Conservation (phyloP, 2,113 vertebrate species). For the Calypte anna region DNA sequence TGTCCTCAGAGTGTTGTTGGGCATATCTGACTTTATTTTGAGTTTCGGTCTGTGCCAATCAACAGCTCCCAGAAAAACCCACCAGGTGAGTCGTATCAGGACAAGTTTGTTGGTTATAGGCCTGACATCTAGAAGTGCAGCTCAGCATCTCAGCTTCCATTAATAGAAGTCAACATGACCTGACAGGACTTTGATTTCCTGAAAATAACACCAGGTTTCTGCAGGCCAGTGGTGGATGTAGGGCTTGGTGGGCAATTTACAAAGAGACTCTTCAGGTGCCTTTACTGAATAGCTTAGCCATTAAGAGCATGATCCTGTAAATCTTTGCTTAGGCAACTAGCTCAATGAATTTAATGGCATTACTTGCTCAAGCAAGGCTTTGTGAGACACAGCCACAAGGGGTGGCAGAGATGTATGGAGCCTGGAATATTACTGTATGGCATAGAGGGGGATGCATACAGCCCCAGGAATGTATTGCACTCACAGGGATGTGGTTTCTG, state of each 20-base stretch:
- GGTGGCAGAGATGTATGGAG: background rate
- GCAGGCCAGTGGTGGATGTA: background rate
- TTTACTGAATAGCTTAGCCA: constrained; percentile 41
- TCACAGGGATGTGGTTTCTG: background rate
- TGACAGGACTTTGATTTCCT: constrained; percentile 34
- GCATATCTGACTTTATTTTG: background rate
- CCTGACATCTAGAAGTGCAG: background rate
- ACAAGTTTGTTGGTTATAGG: background rate
- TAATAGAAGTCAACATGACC: constrained; percentile 53
- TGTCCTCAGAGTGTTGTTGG: background rate
- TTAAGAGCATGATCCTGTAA: constrained; percentile 61
- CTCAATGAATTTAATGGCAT: constrained; percentile 57
- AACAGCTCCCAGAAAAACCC: constrained; percentile 5
- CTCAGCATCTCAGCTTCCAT: constrained; percentile 10
- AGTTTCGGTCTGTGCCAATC: background rate
- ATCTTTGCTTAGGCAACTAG: constrained; percentile 48
- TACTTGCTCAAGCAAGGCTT: background rate
- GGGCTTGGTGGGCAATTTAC: constrained; percentile 5
- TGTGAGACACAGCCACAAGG: background rate
- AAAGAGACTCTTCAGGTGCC: constrained; percentile 6
- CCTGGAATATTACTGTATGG: background rate
- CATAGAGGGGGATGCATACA: background rate
- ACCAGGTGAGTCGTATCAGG: background rate
- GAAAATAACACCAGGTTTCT: constrained; percentile 35
- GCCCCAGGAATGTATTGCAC: background rate